A percentile compares a stretch with the other conserved stretches of the same genome.
Conservation (phyloP, 2,113 vertebrate genomes). For the Trematocara macrostoma region DNA sequence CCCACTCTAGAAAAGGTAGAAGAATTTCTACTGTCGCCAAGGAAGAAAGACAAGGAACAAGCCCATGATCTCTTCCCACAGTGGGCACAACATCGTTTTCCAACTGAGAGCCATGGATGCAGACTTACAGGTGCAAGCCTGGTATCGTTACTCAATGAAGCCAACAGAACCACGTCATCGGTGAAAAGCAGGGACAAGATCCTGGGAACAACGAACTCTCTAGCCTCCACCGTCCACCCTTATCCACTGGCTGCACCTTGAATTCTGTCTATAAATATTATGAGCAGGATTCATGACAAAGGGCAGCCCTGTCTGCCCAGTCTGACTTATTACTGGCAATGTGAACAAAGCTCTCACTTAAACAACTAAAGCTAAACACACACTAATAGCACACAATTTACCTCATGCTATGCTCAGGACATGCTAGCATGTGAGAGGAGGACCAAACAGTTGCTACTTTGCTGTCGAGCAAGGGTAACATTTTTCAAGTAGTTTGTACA, state of each 20-base stretch:
- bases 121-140: background rate
- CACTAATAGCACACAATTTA: background rate
- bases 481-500: background rate
- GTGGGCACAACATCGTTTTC: rapidly evolving
- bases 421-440: background rate
- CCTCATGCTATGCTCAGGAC: background rate
- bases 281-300: background rate
- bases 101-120: background rate
- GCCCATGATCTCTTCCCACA: background rate
- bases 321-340: background rate
- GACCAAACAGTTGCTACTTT: background rate
- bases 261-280: background rate
- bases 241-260: background rate
- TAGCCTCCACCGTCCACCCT: background rate
- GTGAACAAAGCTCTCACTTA: background rate
- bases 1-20: background rate
- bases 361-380: background rate
- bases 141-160: background rate
- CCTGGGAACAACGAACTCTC: background rate
- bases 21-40: background rate
- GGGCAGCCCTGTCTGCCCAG: background rate
- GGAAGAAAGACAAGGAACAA: background rate
- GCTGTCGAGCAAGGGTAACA: background rate
- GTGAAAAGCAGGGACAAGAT: background rate
- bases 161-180: background rate